phyloP scores from a whole-genome alignment of 2,888 invertebrate genomes.

The Teleiodes luculella region DNA sequence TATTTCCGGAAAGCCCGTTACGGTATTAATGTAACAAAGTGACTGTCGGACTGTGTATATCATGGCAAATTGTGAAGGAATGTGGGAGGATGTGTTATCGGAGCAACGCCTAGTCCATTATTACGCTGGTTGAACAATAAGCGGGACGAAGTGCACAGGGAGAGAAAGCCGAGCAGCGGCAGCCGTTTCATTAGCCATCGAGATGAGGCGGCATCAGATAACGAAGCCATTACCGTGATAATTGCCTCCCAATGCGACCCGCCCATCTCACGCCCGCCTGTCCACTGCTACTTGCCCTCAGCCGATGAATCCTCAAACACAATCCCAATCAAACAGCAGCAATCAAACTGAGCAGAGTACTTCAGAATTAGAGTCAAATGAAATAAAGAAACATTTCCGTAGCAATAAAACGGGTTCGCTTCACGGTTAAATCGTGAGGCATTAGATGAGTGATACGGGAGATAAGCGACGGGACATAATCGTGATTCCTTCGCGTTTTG shows the following conservation, averaged over 20 bases:
- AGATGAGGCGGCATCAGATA: constrained; percentile 60
- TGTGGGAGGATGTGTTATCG: constrained; percentile 21
- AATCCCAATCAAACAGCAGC: background rate
- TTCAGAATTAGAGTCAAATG: background rate
- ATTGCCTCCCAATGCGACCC: constrained; percentile 50
- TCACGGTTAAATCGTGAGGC: constrained; percentile 12
- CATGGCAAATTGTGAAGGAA: constrained; percentile 14
- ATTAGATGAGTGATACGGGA: constrained; percentile 12
- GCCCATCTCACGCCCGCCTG: constrained; percentile 39
- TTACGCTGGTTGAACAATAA: constrained; percentile 35
- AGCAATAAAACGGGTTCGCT: constrained; percentile 12
- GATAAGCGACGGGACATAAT: constrained; percentile 17
- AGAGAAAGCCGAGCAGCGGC: constrained; percentile 41
- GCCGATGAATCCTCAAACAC: constrained; percentile 2
- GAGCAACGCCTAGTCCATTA: constrained; percentile 21
- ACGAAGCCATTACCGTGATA: constrained; percentile 61
- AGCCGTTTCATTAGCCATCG: constrained; percentile 48
- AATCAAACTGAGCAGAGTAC: background rate
- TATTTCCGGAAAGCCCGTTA: constrained; percentile 4
- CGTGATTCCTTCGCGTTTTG: constrained; percentile 13
- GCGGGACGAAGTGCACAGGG: constrained; percentile 29
- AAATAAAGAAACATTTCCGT: constrained; percentile 14
- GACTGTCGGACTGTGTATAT: constrained; percentile 1
- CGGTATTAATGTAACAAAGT: constrained; percentile 4
- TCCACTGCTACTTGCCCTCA: constrained; percentile 17